Conservation (phyloP, 1,140 invertebrate genomes). For the Drosophila quadrilineata region DNA sequence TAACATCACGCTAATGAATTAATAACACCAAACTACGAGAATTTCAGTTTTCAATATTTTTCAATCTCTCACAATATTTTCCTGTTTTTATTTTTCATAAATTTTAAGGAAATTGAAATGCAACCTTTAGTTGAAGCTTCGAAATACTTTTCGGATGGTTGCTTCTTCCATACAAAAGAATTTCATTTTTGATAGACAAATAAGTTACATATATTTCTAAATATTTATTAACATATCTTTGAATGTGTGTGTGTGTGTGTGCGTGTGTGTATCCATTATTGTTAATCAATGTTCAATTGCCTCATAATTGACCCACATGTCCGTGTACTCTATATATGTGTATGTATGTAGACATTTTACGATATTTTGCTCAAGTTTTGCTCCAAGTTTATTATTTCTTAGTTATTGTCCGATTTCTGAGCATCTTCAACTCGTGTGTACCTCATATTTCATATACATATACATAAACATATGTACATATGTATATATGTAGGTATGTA, state of each 20-base stretch:
- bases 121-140: too few species aligned
- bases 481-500: too few species aligned
- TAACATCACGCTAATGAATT: conserved; percentile 68
- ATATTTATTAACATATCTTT: too few species aligned
- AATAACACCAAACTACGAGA: conserved; percentile 75
- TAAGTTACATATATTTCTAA: not conserved
- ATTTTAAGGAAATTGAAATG: too few species aligned
- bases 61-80: conserved; percentile 43
- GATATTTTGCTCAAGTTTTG: not conserved
- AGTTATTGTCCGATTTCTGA: too few species aligned
- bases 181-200: not conserved
- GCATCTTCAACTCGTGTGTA: too few species aligned
- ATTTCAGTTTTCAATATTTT: conserved; percentile 47
- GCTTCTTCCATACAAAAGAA: not conserved
- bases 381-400: conserved; percentile 13
- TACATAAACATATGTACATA: too few species aligned
- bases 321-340: not conserved
- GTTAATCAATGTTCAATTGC: conserved; percentile 14
- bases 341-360: not conserved
- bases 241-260: too few species aligned
- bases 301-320: conserved; percentile 9
- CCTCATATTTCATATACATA: too few species aligned
- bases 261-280: conserved; percentile 5
- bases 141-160: too few species aligned
- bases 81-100: conserved; percentile 10